These are phyloP conservation scores for Dolichopus griseipennis DNA, from an alignment of 2,888 invertebrate species.

Conservation along the genomic window DNA sequence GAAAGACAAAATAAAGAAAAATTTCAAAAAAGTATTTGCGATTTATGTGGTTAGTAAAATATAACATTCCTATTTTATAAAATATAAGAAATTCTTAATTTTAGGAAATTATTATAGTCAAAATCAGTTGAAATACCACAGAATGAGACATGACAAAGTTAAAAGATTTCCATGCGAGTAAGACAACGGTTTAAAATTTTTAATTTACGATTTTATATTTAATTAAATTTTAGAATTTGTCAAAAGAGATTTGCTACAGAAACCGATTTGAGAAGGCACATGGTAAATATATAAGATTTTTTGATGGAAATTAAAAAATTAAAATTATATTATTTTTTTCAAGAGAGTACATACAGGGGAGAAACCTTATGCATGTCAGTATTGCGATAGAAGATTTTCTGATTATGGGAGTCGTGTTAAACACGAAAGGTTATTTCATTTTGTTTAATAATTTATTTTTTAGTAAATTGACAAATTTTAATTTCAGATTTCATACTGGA, in stretches of 20 bases:
- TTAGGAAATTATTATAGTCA: background rate
- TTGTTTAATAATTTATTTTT: background rate
- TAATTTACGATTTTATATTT: background rate
- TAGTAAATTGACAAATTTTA: background rate
- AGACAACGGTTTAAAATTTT: background rate
- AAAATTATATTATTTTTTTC: no score
- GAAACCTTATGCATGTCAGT: conserved; percentile 41
- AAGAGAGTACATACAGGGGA: conserved; percentile 41
- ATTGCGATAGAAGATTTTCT: conserved; percentile 40
- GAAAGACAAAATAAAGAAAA: background rate
- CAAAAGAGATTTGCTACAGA: background rate
- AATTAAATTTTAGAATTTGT: background rate
- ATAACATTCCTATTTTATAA: background rate
- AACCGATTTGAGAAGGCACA: background rate
- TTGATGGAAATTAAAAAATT: background rate
- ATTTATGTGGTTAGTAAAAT: background rate
- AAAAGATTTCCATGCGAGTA: background rate
- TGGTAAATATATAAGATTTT: background rate
- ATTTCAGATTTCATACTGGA: conserved; percentile 20
- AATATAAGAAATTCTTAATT: background rate
- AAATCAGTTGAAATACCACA: background rate
- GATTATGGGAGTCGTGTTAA: conserved; percentile 43
- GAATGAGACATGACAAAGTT: background rate
- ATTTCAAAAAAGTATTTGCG: background rate
- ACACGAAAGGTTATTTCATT: conserved; percentile 36